Evolutionary conservation across 2,797 vertebrate species (phyloP), one percentile per base, ranked within the genome.

Genomic region (Hoplostethus mediterraneus): DNA sequence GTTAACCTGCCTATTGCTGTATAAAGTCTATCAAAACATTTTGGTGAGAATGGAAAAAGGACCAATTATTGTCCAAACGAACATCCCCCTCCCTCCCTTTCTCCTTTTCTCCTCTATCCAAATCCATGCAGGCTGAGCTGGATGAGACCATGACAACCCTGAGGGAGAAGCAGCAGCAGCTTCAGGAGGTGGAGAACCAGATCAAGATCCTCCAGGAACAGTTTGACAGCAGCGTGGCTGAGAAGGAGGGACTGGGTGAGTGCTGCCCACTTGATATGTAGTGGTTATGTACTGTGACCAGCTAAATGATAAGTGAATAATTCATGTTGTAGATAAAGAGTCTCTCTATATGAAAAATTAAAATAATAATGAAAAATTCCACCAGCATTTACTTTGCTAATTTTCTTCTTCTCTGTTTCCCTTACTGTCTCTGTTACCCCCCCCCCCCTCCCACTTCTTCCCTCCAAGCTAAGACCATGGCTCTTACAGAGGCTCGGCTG

Each of bases 211-310:
- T 97, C 55, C 93, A 96, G 90, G 93, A 95, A 25, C 89, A 96
- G 67, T 96, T 94, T 87, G 91, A 95, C 36, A 94, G 69, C 87
- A 93, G 94, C 53, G 16, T 96, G 4, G 87, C 89, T 14, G 96
- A 97, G 81, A 97, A 95, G 81, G 93, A 97, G 76, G 82, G 77
- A 3, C 87, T 97, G 58, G 91, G 95, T 97, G 82, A 92, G 87
- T 48, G 31, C 4, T 53, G 30, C 54, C 1, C 31, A 1, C 14
- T 51, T 67, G 49, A 57, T 55, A 56, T 28, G 12, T 30, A 58
- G 21, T 11, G 42, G n/a, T 3, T 21, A 57, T 40, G 14, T 60
- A 61, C 3, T 49, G 8, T 4, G 51, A 6, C 11, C 16, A 25
- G 6, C 33, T 12, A 49, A 51, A 31, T 49, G 11, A 56, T 5